Percentiles rank a stretch among this genome's conserved stretches.
Evolutionary conservation across 2,888 invertebrate species (phyloP).

Genomic region (Aphodius granarius): DNA sequence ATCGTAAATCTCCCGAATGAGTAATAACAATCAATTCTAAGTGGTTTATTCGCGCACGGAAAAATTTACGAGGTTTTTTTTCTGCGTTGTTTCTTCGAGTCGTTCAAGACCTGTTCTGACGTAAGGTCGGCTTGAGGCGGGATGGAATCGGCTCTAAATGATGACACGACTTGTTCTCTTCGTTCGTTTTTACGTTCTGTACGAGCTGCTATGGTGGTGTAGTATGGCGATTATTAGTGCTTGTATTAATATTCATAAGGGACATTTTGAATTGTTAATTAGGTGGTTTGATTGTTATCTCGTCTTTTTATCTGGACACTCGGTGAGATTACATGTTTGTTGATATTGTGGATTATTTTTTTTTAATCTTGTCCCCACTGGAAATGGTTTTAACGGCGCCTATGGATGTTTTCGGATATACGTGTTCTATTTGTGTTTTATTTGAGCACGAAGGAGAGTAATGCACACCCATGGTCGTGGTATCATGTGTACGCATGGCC

Average conservation of each 20-base stretch:
- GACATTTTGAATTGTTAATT: neutral
- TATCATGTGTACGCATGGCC: neutral
- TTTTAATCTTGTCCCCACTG: neutral
- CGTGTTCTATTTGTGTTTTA: neutral
- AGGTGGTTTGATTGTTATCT: neutral
- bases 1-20: neutral
- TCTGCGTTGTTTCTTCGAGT: no score
- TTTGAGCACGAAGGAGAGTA: neutral
- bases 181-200: neutral
- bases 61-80: constrained; percentile 2
- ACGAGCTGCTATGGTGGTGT: neutral
- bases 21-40: neutral
- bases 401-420: neutral
- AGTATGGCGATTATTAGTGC: neutral
- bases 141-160: neutral
- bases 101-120: neutral
- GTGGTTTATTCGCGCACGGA: neutral
- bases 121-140: neutral
- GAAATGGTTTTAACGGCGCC: no score
- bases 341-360: neutral
- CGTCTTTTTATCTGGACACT: neutral
- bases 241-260: neutral
- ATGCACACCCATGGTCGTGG: neutral
- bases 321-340: neutral
- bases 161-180: neutral